Percentiles rank a stretch among this genome's conserved stretches.
These are phyloP conservation scores for Eurytoma californica DNA, from an alignment of 2,888 invertebrate species.

Conservation along the genomic window DNA sequence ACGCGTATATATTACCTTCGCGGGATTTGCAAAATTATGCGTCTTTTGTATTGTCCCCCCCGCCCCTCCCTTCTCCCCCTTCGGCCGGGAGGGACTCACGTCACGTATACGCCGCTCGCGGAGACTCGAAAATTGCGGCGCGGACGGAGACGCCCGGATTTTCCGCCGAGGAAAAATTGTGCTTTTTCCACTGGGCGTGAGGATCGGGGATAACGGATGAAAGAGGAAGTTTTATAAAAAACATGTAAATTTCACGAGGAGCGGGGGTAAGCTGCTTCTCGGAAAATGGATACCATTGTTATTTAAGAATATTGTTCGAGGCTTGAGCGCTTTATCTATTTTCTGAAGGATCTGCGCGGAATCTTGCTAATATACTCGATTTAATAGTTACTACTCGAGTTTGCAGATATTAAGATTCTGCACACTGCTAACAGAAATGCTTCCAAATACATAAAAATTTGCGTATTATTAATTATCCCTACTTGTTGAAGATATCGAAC, in stretches of 20 bases:
- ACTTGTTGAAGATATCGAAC: no score
- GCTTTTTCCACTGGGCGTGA: conserved; percentile 24
- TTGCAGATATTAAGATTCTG: no score
- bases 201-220: not conserved
- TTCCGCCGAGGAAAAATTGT: not conserved
- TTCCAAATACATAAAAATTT: no score
- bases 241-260: conserved; percentile 29
- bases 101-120: conserved; percentile 27
- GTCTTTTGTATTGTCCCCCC: conserved; percentile 52
- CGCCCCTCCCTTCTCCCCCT: not conserved
- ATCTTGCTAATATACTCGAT: no score
- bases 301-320: no score
- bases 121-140: conserved; percentile 15
- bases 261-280: not conserved
- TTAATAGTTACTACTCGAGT: no score
- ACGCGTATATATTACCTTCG: conserved; percentile 64
- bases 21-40: conserved; percentile 69
- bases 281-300: no score
- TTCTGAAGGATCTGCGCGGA: no score
- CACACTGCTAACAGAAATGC: no score
- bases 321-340: no score
- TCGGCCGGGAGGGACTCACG: not conserved
- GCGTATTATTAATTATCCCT: no score
- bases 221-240: conserved; percentile 6
- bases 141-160: no score